Base-by-base conservation (phyloP, 2,888 invertebrate genomes). In the Chaetogeoica ovagalla region DNA sequence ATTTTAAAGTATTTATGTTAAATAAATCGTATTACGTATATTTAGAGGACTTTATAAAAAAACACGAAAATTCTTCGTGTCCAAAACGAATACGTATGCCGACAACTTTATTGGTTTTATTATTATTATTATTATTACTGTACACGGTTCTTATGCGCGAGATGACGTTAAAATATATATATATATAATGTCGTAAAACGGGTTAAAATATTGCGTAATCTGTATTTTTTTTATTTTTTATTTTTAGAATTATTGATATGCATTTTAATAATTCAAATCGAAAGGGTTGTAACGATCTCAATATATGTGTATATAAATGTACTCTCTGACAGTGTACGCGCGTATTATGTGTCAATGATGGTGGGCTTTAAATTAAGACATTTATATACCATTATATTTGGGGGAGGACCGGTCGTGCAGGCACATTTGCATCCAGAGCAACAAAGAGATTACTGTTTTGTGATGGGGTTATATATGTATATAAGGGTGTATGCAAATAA, bases 401-500 rank as follows among this genome's bases (percentile, higher is more conserved):
- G 70, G 77, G 77, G 77, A 59, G 77, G 60, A 70, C 77, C 70
- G 57, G 75, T 75, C 75, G 66, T 43, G 30, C 30, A 4, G 21
- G 70, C 70, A 70, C 77, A 79, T 79, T 79, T 79, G 77, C 77
- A 79, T 79, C 69, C 70, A 69, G 76, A 70, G 70, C 70, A 70
- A 79, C 77, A 79, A 79, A 79, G 70, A 79, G 77, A 70, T 79
- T 79, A 79, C 70, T 79, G 77, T 70, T 79, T 63, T 62, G 70
- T 70, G 60, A 70, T 63, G 70, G 77, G 70, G 70, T 62, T 63
- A n/a, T 30, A 30, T 30, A 4, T 30, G 4, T 30, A 30, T 30
- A 30, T 4, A 23, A 70, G 77, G 77, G 77, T 79, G 77, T 55
- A 70, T 70, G 77, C 70, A 79, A 79, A 79, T 79, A 79, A 79